Base-by-base conservation (phyloP, 1,140 invertebrate genomes). In the Drosophila novamexicana region DNA sequence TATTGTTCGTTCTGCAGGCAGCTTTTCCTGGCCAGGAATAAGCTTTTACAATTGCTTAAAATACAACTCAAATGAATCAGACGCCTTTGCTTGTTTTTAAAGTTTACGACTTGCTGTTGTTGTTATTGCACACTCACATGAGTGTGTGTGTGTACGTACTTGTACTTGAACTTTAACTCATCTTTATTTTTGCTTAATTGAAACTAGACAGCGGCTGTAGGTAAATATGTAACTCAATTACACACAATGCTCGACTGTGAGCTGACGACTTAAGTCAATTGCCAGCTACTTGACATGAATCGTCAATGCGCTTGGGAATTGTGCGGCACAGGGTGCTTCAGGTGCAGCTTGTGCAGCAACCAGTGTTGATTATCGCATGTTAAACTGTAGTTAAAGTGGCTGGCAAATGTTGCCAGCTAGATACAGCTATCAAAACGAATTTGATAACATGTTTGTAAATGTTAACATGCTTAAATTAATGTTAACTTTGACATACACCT, bases 111-210 rank as follows among this genome's bases (percentile, higher is more conserved):
- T 6, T 62, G 40, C 57, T 56, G 45, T 54, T 39, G 63, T 56
- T 69, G 54, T 65, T 44, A 58, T 44, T 53, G 18, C 16, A 16
- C 22, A 62, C 42, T 45, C 32, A 73, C 49, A 29, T 40, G n/a
- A 12, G 44, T 39, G 45, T 34, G 32, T 65, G 57, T 64, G 40
- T 44, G 36, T 58, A 32, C 12, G 22, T 32, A 54, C 22, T 22
- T 65, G 81, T 64, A 80, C 83, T 86, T 86, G 83, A 86, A 88
- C 83, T 88, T 83, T 89, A 80, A 65, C 83, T 77, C 65, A 75
- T 83, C 84, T 88, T 86, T 82, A 79, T 88, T 29, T 88, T 83
- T 68, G 22, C 83, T 79, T 89, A 89, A 89, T 89, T 86, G 84
- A 88, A 83, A 88, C 84, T 86, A 86, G 79, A 36, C 76, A 77